phyloP scores from a whole-genome alignment of 2,113 vertebrate genomes.

The Nanorana parkeri region DNA sequence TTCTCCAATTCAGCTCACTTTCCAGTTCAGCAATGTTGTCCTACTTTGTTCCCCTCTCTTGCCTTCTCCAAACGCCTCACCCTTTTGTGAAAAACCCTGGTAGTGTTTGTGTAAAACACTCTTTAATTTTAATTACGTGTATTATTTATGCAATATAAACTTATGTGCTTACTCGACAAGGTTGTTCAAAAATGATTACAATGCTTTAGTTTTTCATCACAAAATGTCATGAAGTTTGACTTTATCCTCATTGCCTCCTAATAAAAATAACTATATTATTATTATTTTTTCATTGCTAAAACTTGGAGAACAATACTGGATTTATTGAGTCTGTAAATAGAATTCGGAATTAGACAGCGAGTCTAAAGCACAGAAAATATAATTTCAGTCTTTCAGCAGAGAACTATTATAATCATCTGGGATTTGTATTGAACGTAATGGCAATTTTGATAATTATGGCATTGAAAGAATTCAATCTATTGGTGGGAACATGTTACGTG shows the following conservation, averaged over 20 bases:
- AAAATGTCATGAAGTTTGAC: conserved; percentile 24
- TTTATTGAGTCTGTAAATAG: conserved; percentile 54
- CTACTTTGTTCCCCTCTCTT: no score
- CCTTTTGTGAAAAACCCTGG: no score
- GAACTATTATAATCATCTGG: conserved; percentile 52
- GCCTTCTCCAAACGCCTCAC: no score
- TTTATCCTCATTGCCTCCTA: neutral
- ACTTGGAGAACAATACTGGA: conserved; percentile 30
- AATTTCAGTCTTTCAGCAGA: conserved; percentile 36
- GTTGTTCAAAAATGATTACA: neutral
- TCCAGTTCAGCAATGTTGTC: no score
- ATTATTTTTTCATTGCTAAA: conserved; percentile 26
- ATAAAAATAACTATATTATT: conserved; percentile 35
- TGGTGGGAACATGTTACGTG: conserved; percentile 32
- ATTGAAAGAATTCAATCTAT: conserved; percentile 30
- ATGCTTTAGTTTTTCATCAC: neutral
- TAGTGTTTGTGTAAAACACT: no score
- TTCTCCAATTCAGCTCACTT: no score
- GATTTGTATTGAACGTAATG: conserved; percentile 45
- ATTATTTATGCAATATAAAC: no score
- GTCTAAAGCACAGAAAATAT: conserved; percentile 46
- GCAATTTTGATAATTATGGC: conserved; percentile 51
- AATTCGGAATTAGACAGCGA: conserved; percentile 40
- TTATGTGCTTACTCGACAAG: no score
- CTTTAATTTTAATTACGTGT: no score